Evolutionary conservation across 2,888 invertebrate species (phyloP).

Genomic region (Microctonus hyperodae): DNA sequence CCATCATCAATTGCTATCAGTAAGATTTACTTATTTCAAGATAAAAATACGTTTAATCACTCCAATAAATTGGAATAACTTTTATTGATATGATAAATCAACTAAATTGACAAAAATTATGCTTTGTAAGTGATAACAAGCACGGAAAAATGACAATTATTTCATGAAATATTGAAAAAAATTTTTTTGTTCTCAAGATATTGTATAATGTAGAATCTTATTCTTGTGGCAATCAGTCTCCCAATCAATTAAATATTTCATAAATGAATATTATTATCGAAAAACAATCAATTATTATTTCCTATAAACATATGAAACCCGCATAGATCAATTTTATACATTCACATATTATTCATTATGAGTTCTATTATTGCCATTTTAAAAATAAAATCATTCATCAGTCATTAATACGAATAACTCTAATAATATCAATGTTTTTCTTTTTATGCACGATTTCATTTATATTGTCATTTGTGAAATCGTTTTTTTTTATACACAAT

Average conservation of each 20-base stretch:
- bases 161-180: too few species aligned
- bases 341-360: neutral
- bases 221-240: too few species aligned
- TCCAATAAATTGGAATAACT: neutral
- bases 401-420: neutral
- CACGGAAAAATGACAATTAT: too few species aligned
- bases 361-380: slow-evolving; percentile 10
- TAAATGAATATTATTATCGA: too few species aligned
- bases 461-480: neutral
- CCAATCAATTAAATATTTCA: too few species aligned
- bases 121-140: too few species aligned
- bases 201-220: too few species aligned
- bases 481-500: neutral
- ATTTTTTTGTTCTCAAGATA: too few species aligned
- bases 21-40: neutral
- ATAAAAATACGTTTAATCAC: neutral
- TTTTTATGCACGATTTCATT: neutral
- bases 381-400: slow-evolving; percentile 3
- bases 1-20: neutral
- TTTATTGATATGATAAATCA: neutral
- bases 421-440: neutral
- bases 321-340: too few species aligned
- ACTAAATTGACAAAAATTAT: neutral
- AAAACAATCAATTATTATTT: too few species aligned
- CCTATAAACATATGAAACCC: too few species aligned